A percentile compares a stretch with the other conserved stretches of the same genome.
Evolutionary conservation across 2,888 invertebrate species (phyloP).

Genomic region (Campoplex capitator): DNA sequence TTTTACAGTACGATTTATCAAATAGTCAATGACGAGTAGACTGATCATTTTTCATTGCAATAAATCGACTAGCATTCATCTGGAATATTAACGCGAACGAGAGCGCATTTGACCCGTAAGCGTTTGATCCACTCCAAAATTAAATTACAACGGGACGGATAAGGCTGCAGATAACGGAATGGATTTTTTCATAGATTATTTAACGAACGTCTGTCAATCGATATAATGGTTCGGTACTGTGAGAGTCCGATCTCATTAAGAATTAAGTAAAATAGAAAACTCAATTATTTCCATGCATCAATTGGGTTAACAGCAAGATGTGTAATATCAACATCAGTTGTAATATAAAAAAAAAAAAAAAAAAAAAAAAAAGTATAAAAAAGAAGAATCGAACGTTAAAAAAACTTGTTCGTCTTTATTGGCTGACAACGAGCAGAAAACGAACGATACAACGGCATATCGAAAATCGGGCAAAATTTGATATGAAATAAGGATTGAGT

Average conservation of each 20-base stretch:
- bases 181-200: not conserved
- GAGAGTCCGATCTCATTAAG: no score
- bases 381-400: no score
- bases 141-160: not conserved
- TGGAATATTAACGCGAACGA: not conserved
- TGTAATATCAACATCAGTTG: not conserved
- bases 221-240: no score
- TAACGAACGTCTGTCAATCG: not conserved
- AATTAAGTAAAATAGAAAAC: no score
- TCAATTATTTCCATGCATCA: no score
- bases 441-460: not conserved
- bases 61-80: not conserved
- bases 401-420: not conserved
- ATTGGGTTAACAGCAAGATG: no score
- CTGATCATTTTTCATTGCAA: constrained; percentile 48
- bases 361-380: not conserved
- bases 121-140: not conserved
- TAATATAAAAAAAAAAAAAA: not conserved
- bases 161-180: not conserved
- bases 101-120: not conserved
- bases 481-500: constrained; percentile 6
- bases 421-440: not conserved
- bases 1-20: constrained; percentile 35
- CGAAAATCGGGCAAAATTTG: not conserved
- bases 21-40: constrained; percentile 17